Evolutionary conservation across 2,888 invertebrate species (phyloP), one percentile per base, ranked within the genome.

Genomic region (Autographa pulchrina): DNA sequence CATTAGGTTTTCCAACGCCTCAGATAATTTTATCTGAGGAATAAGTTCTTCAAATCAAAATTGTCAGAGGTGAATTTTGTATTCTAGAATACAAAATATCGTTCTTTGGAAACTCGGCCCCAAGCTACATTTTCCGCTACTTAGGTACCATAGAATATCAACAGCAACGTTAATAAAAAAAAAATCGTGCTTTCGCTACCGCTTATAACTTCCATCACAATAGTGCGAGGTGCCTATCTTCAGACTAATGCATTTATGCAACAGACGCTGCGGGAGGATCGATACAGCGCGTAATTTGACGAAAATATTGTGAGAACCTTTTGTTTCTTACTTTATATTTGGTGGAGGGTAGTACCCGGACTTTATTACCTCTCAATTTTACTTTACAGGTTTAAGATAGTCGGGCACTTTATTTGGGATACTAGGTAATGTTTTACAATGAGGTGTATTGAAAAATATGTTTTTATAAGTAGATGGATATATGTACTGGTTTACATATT

Each of bases 231-330:
- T 92, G 93, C 92, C 93, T 94, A 93, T 93, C 95, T 94, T 93
- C 94, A 92, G 93, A 79, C 94, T 95, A 95, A 95, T 95, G 95
- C 95, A 95, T 95, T 95, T 93, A 95, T 95, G 94, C 95, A 95
- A 90, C 92, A 95, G 93, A 86, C 91, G 83, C 88, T 82, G 82
- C 86, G 84, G 75, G 75, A 73, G 88, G 94, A 92, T 95, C 95
- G 94, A 94, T 94, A 90, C 91, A 82, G 83, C 88, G 90, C 90
- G 93, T 92, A 92, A 94, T 94, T 93, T 92, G 90, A 89, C 92
- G 87, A 84, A 90, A 91, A 92, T 91, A 92, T 90, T 89, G 88
- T 87, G 84, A 86, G 87, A 88, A 83, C 85, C 86, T 86, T 89
- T 87, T 88, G 83, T 88, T 88, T 87, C 85, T 84, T 86, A 82